Evolutionary conservation across 1,140 invertebrate genomes (phyloP).

Genomic region (Sycobia sp.): DNA sequence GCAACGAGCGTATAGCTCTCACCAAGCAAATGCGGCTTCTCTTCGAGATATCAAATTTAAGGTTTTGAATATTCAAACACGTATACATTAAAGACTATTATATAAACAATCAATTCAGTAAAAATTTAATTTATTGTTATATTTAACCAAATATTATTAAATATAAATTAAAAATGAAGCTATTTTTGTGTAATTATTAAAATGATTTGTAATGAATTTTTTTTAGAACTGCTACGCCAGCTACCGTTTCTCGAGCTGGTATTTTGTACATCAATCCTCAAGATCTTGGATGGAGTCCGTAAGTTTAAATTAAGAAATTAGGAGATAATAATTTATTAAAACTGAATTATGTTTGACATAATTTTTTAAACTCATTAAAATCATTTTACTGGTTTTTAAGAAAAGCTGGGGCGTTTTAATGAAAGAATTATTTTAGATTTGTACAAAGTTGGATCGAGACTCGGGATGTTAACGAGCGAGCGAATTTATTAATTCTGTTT

Average conservation of each 20-base stretch:
- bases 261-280: slow-evolving; percentile 90
- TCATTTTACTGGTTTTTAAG: too few relatives aligned
- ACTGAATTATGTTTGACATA: too few relatives aligned
- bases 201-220: neutral
- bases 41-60: slow-evolving; percentile 92
- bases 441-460: slow-evolving; percentile 93
- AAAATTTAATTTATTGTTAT: slow-evolving; percentile 6
- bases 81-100: neutral
- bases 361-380: too few relatives aligned
- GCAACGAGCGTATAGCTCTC: slow-evolving; percentile 92
- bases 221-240: slow-evolving; percentile 86
- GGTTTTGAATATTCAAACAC: slow-evolving; percentile 34
- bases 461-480: slow-evolving; percentile 72
- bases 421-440: slow-evolving; percentile 62
- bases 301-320: slow-evolving; percentile 55
- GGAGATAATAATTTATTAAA: too few relatives aligned
- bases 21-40: slow-evolving; percentile 88
- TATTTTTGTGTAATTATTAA: too few relatives aligned
- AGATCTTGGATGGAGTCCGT: slow-evolving; percentile 97
- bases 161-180: too few relatives aligned
- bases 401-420: too few relatives aligned
- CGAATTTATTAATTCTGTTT: slow-evolving; percentile 85
- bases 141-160: too few relatives aligned
- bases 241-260: slow-evolving; percentile 91
- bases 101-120: neutral